Percentiles rank a stretch among this genome's conserved stretches.
Conservation (phyloP, 2,113 vertebrate genomes). For the Erpornis zantholeuca region DNA sequence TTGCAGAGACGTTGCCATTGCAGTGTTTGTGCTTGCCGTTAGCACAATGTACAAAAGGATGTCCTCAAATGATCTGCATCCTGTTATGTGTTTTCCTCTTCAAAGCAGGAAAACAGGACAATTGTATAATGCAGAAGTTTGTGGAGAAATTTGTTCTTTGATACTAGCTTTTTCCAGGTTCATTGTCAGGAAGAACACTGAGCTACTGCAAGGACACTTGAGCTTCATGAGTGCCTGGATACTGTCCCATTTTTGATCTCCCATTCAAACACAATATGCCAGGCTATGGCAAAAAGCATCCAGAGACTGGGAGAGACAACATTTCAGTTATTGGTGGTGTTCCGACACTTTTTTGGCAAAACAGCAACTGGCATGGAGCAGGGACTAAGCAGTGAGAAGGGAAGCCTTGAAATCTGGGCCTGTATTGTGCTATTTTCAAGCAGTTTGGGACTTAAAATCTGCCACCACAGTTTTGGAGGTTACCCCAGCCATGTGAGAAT, state of each 20-base stretch:
- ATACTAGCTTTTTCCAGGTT: neutral
- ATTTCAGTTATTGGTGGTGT: neutral
- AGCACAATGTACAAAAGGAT: neutral
- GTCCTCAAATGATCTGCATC: neutral
- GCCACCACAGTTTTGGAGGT: neutral
- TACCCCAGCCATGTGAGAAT: neutral
- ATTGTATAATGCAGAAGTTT: neutral
- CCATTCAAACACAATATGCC: neutral
- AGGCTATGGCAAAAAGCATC: neutral
- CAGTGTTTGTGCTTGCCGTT: neutral
- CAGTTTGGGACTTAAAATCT: neutral
- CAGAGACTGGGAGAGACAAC: neutral
- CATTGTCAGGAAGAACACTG: neutral
- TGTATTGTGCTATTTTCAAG: neutral
- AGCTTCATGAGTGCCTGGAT: neutral
- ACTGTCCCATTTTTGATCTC: neutral
- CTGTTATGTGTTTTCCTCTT: neutral
- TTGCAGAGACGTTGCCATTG: accelerated
- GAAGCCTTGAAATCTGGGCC: neutral
- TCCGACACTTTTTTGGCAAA: neutral
- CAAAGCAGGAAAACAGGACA: neutral
- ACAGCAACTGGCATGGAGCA: neutral
- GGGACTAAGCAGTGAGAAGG: neutral
- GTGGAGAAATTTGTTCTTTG: neutral
- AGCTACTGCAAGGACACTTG: neutral